These are phyloP conservation scores for Microtus ochrogaster DNA, from an alignment of 2,113 vertebrate genomes.

Conservation along the genomic window DNA sequence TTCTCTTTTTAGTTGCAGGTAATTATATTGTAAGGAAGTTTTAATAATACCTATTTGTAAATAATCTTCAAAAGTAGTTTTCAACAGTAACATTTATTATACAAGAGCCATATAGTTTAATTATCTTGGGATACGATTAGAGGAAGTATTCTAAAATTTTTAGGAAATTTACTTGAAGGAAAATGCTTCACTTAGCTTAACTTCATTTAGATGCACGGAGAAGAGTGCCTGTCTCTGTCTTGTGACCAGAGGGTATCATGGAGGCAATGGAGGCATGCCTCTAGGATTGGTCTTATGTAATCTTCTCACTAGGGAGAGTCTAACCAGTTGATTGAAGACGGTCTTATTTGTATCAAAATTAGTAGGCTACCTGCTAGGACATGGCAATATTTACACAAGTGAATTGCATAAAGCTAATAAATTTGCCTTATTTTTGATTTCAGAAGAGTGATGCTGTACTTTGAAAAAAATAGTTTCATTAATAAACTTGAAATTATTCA, in stretches of 20 bases:
- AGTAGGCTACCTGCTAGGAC: neutral
- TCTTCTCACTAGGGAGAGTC: neutral
- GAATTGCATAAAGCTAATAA: neutral
- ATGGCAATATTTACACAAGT: neutral
- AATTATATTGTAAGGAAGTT: constrained; percentile 28
- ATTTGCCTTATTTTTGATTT: neutral
- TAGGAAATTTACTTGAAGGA: neutral
- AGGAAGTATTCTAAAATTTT: neutral
- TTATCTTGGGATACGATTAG: neutral
- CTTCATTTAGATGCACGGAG: neutral
- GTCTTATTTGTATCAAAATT: neutral
- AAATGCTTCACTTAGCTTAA: neutral
- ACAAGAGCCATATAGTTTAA: constrained; percentile 7
- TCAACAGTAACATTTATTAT: constrained; percentile 9
- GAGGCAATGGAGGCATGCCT: neutral
- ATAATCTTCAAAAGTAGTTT: constrained; percentile 36
- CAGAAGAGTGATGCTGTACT: neutral
- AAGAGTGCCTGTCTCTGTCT: neutral
- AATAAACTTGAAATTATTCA: constrained; percentile 29
- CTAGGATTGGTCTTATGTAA: neutral
- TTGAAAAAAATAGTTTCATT: constrained; percentile 25
- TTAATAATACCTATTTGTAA: constrained; percentile 38
- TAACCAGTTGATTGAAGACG: neutral
- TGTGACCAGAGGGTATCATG: neutral
- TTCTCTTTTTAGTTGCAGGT: neutral